These are phyloP conservation scores for Cuniculus paca DNA, from an alignment of 2,797 vertebrate species.

Conservation along the genomic window DNA sequence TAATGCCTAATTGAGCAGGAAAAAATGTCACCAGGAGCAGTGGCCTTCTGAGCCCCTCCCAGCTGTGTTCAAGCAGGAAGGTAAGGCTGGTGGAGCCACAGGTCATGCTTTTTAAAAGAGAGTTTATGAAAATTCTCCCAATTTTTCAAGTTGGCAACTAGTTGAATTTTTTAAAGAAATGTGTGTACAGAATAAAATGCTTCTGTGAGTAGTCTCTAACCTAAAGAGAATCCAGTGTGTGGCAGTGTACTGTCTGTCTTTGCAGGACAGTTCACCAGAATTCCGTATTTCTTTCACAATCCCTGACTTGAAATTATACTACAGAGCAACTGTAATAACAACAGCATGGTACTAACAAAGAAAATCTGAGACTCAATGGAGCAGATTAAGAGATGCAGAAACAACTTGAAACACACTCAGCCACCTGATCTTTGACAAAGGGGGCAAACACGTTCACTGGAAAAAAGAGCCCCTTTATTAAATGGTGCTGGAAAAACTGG, in stretches of 20 bases:
- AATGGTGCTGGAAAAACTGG: background rate
- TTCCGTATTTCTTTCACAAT: background rate
- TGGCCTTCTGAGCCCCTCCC: background rate
- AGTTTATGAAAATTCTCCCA: background rate
- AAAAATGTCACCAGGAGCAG: too few relatives aligned
- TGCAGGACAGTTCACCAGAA: background rate
- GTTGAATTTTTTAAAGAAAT: background rate
- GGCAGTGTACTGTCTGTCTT: background rate
- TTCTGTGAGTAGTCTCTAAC: background rate
- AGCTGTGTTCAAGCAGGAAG: background rate
- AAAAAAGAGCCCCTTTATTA: background rate
- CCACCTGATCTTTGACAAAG: background rate
- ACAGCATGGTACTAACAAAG: too few relatives aligned
- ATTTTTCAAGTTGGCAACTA: background rate
- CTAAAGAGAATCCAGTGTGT: background rate
- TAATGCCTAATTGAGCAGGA: background rate
- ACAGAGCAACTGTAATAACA: too few relatives aligned
- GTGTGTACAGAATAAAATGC: background rate
- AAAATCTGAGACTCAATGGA: too few relatives aligned
- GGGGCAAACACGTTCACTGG: background rate
- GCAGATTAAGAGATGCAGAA: too few relatives aligned
- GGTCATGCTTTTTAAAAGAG: background rate
- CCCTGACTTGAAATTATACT: too few relatives aligned
- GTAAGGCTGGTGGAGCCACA: rapidly evolving
- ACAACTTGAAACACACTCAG: too few relatives aligned